Evolutionary conservation across 1,140 invertebrate species (phyloP).

Genomic region (Drosophila quadrilineata): DNA sequence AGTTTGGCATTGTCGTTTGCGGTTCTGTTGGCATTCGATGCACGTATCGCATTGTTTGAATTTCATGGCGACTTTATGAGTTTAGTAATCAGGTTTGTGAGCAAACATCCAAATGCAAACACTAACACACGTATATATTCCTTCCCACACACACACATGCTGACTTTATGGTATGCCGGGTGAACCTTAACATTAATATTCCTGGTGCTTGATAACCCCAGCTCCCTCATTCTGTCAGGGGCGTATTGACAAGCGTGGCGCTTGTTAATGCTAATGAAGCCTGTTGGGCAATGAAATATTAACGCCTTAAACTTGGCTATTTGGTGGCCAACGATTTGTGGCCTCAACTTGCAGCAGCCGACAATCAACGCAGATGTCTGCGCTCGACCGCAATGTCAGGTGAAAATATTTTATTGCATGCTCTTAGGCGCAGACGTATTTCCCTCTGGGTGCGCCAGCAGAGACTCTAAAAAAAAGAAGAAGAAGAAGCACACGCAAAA

Average conservation of each 20-base stretch:
- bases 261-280: conserved; percentile 70
- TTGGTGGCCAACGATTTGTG: conserved; percentile 39
- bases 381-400: background rate
- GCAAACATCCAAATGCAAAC: conserved; percentile 50
- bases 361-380: conserved; percentile 55
- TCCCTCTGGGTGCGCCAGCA: conserved; percentile 14
- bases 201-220: conserved; percentile 30
- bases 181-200: conserved; percentile 73
- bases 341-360: conserved; percentile 32
- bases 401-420: conserved; percentile 66
- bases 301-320: conserved; percentile 9
- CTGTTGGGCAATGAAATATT: conserved; percentile 37
- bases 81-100: conserved; percentile 76
- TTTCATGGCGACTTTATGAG: conserved; percentile 80
- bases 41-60: conserved; percentile 79
- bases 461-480: background rate
- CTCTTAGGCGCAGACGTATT: conserved; percentile 63
- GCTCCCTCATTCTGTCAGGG: too few relatives aligned
- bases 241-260: conserved; percentile 55
- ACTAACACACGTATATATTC: too few relatives aligned
- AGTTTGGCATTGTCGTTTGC: conserved; percentile 40
- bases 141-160: conserved; percentile 3
- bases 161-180: conserved; percentile 21
- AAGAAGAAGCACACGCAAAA: too few relatives aligned
- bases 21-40: conserved; percentile 57